Evolutionary conservation across 2,113 vertebrate genomes (phyloP).

Genomic region (Notothenia rossii): DNA sequence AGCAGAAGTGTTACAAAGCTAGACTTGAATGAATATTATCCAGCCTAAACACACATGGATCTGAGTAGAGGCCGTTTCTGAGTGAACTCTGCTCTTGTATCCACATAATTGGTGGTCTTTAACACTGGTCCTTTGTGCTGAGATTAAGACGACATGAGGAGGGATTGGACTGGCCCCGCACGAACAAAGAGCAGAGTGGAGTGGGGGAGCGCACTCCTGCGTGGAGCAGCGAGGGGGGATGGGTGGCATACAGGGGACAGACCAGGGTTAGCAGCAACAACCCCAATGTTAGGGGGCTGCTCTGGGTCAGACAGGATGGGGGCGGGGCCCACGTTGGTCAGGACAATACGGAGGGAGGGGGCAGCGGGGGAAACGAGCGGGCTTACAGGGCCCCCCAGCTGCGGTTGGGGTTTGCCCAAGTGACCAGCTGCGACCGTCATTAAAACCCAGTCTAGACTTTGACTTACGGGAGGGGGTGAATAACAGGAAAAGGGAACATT

Average conservation of each 20-base stretch:
- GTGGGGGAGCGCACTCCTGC: slow-evolving; percentile 57
- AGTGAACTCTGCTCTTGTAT: slow-evolving; percentile 75
- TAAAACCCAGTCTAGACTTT: slow-evolving; percentile 87
- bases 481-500: slow-evolving; percentile 56
- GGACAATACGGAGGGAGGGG: slow-evolving; percentile 60
- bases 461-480: slow-evolving; percentile 73
- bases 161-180: slow-evolving; percentile 77
- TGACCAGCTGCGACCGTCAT: slow-evolving; percentile 81
- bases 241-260: slow-evolving; percentile 48
- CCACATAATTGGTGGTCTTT: slow-evolving; percentile 83
- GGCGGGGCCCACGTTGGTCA: slow-evolving; percentile 51
- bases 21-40: slow-evolving; percentile 35
- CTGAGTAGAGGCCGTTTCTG: slow-evolving; percentile 39
- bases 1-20: slow-evolving; percentile 46
- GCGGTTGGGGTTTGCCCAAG: slow-evolving; percentile 63
- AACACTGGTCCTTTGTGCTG: slow-evolving; percentile 87
- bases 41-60: slow-evolving; percentile 41
- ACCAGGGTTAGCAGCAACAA: slow-evolving; percentile 61
- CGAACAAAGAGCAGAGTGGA: slow-evolving; percentile 78
- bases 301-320: slow-evolving; percentile 69
- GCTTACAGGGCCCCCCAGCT: slow-evolving; percentile 65
- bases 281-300: slow-evolving; percentile 59
- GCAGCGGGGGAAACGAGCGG: slow-evolving; percentile 15
- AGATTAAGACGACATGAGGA: slow-evolving; percentile 86
- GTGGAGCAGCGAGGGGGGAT: slow-evolving; percentile 56